Conservation (phyloP, 1,140 invertebrate genomes). For the Mercenaria mercenaria region DNA sequence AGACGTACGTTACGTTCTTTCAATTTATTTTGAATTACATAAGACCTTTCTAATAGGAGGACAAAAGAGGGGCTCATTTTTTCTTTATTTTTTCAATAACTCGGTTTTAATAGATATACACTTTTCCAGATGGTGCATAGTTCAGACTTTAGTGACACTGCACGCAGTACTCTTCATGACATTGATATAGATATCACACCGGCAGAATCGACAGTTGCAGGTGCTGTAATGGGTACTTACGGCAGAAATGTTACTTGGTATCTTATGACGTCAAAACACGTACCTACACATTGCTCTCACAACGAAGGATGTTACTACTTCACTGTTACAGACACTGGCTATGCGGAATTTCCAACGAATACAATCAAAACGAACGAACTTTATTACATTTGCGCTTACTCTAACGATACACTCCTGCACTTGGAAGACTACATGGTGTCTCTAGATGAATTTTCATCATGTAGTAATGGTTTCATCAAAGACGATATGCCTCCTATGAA, state of each 20-base stretch:
- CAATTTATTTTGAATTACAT: too few relatives aligned
- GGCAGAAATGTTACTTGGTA: conserved; percentile 8
- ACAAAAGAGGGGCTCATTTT: too few relatives aligned
- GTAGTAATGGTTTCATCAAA: conserved; percentile 24
- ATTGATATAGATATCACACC: neutral
- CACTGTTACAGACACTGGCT: neutral
- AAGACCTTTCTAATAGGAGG: too few relatives aligned
- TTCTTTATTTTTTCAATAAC: too few relatives aligned
- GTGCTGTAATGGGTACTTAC: neutral
- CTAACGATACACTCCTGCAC: neutral
- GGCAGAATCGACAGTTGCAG: neutral
- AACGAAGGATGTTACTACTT: neutral
- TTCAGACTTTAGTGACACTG: neutral
- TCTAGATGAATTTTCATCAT: neutral
- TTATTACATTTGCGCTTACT: conserved; percentile 8
- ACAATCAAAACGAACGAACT: neutral
- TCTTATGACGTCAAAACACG: neutral
- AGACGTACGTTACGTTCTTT: too few relatives aligned
- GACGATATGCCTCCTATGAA: neutral
- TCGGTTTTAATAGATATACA: too few relatives aligned
- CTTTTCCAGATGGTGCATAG: neutral
- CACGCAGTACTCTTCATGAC: neutral
- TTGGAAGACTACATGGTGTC: neutral
- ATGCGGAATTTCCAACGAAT: neutral
- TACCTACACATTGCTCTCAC: neutral